phyloP scores from a whole-genome alignment of 2,113 vertebrate species.

The Lagenorhynchus albirostris region DNA sequence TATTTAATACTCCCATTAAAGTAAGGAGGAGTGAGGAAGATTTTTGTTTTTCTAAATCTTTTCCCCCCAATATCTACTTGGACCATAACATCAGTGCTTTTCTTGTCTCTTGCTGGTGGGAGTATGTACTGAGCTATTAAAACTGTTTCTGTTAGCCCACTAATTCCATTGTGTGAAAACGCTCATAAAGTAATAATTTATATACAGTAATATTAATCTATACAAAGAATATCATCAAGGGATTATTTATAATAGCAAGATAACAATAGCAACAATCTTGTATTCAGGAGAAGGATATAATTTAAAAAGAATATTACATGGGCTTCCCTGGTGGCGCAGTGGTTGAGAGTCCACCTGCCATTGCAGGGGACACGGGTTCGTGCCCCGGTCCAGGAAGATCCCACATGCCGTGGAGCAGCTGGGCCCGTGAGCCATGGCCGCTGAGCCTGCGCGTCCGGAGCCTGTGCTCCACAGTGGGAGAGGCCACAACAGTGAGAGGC shows the following conservation, averaged over 20 bases:
- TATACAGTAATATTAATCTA: neutral
- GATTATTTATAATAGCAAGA: conserved; percentile 22
- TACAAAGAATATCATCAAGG: neutral
- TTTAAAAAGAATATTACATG: neutral
- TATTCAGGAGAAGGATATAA: neutral
- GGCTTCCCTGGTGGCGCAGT: too few relatives aligned
- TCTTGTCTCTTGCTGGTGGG: neutral
- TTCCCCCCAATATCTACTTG: neutral
- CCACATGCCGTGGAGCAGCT: too few relatives aligned
- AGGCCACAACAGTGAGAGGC: too few relatives aligned
- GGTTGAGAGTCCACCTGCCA: too few relatives aligned
- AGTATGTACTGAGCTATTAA: neutral
- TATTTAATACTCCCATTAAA: neutral
- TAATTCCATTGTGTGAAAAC: neutral
- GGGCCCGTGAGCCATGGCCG: too few relatives aligned
- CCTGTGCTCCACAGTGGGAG: too few relatives aligned
- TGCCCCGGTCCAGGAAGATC: too few relatives aligned
- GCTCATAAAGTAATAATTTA: neutral
- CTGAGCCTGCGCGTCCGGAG: too few relatives aligned
- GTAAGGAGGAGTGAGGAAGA: neutral
- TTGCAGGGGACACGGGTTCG: too few relatives aligned
- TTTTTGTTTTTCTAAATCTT: neutral
- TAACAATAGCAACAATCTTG: neutral
- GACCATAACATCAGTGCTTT: neutral
- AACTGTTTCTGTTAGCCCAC: neutral